Conservation (phyloP, 1,140 invertebrate species). For the Chlorops oryzae region DNA sequence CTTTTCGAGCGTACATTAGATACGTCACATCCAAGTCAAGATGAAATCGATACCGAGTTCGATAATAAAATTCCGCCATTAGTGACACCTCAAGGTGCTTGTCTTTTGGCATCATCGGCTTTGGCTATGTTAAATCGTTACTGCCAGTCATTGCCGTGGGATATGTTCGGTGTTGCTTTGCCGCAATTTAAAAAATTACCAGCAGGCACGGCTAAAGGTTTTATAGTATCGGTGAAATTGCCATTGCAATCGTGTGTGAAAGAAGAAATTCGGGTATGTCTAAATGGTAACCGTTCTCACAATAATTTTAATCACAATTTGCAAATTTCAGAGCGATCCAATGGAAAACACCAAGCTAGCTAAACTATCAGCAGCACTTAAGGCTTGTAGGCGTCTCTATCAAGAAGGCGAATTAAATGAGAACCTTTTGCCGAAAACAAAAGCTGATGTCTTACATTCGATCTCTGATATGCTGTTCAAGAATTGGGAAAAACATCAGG, state of each 20-base stretch:
- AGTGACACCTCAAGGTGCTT: slow-evolving; percentile 21
- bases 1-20: slow-evolving; percentile 55
- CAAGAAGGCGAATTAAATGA: slow-evolving; percentile 70
- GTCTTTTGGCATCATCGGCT: slow-evolving; percentile 21
- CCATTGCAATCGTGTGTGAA: slow-evolving; percentile 69
- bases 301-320: background rate
- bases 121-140: slow-evolving; percentile 66
- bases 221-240: slow-evolving; percentile 50
- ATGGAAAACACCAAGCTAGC: slow-evolving; percentile 59
- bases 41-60: slow-evolving; percentile 51
- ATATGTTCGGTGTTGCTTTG: slow-evolving; percentile 64
- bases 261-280: no score
- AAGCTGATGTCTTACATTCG: slow-evolving; percentile 48
- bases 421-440: slow-evolving; percentile 64
- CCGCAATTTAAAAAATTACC: no score
- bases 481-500: slow-evolving; percentile 55
- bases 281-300: background rate
- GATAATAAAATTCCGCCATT: slow-evolving; percentile 35
- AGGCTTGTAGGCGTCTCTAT: slow-evolving; percentile 68
- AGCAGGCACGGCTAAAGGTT: slow-evolving; percentile 27
- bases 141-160: slow-evolving; percentile 70
- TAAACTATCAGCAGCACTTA: slow-evolving; percentile 74
- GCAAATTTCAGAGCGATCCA: slow-evolving; percentile 54
- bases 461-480: slow-evolving; percentile 35
- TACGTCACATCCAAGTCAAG: slow-evolving; percentile 49